Conservation (phyloP, 2,797 vertebrate species). For the Distichodus sexfasciatus region DNA sequence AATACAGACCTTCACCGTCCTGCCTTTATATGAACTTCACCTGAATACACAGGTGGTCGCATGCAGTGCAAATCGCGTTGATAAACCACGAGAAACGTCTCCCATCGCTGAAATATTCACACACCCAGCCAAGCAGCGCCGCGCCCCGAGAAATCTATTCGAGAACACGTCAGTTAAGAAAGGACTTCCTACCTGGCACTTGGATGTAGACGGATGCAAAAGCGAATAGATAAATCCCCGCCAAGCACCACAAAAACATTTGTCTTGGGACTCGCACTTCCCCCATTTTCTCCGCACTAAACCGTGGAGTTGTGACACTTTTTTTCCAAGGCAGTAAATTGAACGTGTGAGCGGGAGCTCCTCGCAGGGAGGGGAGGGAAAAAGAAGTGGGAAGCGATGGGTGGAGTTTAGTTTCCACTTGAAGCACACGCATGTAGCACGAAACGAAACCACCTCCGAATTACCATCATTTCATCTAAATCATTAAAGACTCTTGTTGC, state of each 20-base stretch:
- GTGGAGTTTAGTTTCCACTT: constrained; percentile 33
- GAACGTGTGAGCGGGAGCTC: constrained; percentile 6
- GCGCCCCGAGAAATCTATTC: constrained; percentile 37
- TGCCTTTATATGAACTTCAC: no score
- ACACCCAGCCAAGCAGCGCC: constrained; percentile 9
- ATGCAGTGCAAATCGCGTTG: no score
- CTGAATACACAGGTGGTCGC: no score
- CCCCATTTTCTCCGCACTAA: constrained; percentile 42
- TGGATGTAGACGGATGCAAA: constrained; percentile 80
- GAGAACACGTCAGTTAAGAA: neutral
- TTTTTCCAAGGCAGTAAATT: neutral
- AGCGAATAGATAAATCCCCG: constrained; percentile 70
- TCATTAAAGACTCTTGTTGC: no score
- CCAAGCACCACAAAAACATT: constrained; percentile 72
- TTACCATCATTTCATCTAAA: neutral
- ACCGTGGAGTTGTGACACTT: neutral
- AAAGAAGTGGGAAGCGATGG: constrained; percentile 28
- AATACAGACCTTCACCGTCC: no score
- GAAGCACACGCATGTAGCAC: constrained; percentile 26
- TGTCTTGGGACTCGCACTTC: constrained; percentile 49
- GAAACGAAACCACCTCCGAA: neutral
- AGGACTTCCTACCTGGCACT: constrained; percentile 73
- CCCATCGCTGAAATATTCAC: no score
- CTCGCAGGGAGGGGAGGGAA: constrained; percentile 25
- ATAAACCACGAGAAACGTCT: no score